Percentiles rank a stretch among this genome's conserved stretches.
These are phyloP conservation scores for Phainopepla nitens DNA, from an alignment of 2,113 vertebrate species.

Conservation along the genomic window DNA sequence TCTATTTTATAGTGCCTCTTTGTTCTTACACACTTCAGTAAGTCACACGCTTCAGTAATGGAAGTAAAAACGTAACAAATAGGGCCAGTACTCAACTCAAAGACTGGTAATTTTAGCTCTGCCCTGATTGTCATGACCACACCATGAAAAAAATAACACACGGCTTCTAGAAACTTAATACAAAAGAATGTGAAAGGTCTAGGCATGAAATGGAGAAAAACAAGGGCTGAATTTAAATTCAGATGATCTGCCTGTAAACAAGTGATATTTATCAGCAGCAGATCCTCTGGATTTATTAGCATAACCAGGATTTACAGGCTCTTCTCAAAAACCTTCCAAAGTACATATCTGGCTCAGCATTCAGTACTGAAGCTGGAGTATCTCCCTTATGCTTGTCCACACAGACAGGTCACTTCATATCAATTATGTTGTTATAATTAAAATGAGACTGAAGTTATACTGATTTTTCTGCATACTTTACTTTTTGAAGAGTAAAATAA, in stretches of 20 bases:
- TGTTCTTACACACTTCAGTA: background rate
- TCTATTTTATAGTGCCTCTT: background rate
- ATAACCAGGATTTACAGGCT: background rate
- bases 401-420: background rate
- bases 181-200: background rate
- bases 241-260: background rate
- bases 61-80: background rate
- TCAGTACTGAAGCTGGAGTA: background rate
- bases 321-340: background rate
- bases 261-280: background rate
- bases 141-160: background rate
- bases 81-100: background rate
- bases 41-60: background rate
- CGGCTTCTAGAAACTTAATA: background rate
- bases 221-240: fast-evolving
- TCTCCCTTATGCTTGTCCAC: background rate
- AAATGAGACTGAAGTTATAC: background rate
- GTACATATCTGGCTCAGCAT: background rate
- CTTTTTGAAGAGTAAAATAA: background rate
- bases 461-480: background rate
- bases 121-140: background rate
- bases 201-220: background rate
- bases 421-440: background rate
- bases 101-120: background rate
- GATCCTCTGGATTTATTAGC: background rate